These are phyloP conservation scores for Tipula unca DNA, from an alignment of 2,888 invertebrate genomes.

Conservation along the genomic window DNA sequence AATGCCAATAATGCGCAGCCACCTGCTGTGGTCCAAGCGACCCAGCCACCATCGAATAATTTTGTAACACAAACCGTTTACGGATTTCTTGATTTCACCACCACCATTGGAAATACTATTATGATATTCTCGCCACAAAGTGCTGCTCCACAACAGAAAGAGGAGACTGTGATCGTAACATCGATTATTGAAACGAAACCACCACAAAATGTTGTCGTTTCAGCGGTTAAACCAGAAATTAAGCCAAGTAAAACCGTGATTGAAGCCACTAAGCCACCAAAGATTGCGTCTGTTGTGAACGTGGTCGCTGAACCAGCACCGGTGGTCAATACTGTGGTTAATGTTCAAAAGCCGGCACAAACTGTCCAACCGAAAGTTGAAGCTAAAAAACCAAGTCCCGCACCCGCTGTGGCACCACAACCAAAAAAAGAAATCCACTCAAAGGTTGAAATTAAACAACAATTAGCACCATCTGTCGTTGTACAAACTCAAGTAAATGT, in stretches of 20 bases:
- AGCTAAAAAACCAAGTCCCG: conserved; percentile 36
- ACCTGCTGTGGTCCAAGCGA: conserved; percentile 20
- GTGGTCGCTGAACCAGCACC: conserved; percentile 26
- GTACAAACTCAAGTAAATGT: conserved; percentile 34
- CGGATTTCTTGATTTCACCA: conserved; percentile 88
- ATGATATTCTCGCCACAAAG: conserved; percentile 92
- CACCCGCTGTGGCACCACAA: conserved; percentile 25
- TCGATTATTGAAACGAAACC: conserved; percentile 30
- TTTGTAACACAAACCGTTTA: conserved; percentile 84
- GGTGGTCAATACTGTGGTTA: conserved; percentile 17
- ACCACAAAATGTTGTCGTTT: conserved; percentile 22
- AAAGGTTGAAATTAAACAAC: conserved; percentile 37
- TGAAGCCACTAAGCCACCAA: conserved; percentile 25
- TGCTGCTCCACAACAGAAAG: conserved; percentile 43
- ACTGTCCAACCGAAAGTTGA: conserved; percentile 41
- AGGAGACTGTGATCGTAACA: conserved; percentile 24
- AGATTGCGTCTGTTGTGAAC: conserved; percentile 28
- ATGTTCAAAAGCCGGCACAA: conserved; percentile 30
- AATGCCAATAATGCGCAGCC: conserved; percentile 24
- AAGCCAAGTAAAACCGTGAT: conserved; percentile 41
- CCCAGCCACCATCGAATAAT: conserved; percentile 31
- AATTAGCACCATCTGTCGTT: conserved; percentile 29
- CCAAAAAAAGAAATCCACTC: conserved; percentile 31
- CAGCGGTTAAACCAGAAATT: conserved; percentile 33
- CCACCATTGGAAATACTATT: conserved; percentile 87